Evolutionary conservation across 1,140 invertebrate genomes (phyloP), one percentile per base, ranked within the genome.

Genomic region (Pseudobourletiella spinata): DNA sequence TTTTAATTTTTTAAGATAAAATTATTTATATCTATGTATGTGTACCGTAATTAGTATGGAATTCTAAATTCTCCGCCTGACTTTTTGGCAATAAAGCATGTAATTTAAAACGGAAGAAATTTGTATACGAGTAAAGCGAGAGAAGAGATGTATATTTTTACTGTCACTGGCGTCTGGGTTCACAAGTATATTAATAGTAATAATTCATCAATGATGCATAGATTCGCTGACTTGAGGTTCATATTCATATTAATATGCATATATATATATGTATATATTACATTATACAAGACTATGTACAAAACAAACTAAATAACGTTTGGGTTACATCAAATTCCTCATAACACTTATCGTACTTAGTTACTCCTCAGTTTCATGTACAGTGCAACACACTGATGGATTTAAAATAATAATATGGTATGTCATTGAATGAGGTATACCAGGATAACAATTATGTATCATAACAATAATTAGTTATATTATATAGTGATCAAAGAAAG

Each of bases 1-100:
- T 55, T 25, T n/a, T 55, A 55, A 35, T 32, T 55, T 55, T 20
- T 48, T 48, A n/a, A 48, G 24, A 48, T 48, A 42, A 14, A 42
- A 42, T 42, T 42, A 14, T 14, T 42, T 14, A 14, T 42, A 42
- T 14, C 18, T 42, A 48, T 48, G 8, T 48, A 48, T 20, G 6
- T 48, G 16, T 14, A 14, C 11, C 14, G 18, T 48, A 25, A 18
- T 48, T n/a, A 8, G 24, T 20, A 11, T 6, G 6, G 11, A 15
- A 11, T 48, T 48, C 16, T 48, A 48, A 18, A 25, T 20, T 48
- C 16, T 11, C 24, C 46, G 46, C 24, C 22, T 48, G 46, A 48
- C 46, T 20, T 48, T 48, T 48, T 48, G 8, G 11, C 24, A 25
- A 48, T 48, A 25, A 18, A 48, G 22, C 16, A 42, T 48, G 46